Conservation (phyloP, 2,888 invertebrate genomes). For the Heteropelma amictum region DNA sequence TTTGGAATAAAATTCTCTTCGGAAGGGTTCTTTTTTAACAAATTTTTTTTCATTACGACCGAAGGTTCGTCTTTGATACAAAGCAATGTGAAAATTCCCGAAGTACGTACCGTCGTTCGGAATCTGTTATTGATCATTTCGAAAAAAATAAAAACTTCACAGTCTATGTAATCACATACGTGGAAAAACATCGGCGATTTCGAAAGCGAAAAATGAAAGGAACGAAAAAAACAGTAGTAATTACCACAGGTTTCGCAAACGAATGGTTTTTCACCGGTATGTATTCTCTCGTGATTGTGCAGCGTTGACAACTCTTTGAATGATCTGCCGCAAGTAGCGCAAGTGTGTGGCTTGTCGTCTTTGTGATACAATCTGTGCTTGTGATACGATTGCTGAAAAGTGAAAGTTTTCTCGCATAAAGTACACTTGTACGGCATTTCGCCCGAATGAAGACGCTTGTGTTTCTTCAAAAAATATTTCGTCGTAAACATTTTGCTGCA, state of each 20-base stretch:
- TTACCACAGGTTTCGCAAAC: conserved; percentile 92
- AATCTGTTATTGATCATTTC: too few species aligned
- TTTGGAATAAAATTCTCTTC: too few species aligned
- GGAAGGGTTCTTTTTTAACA: too few species aligned
- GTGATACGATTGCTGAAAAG: conserved; percentile 94
- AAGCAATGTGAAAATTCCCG: too few species aligned
- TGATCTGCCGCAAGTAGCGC: conserved; percentile 87
- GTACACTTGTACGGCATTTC: conserved; percentile 92
- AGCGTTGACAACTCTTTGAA: conserved; percentile 93
- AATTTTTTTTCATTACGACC: too few species aligned
- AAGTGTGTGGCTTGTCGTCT: conserved; percentile 88
- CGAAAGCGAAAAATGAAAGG: background rate
- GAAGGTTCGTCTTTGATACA: too few species aligned
- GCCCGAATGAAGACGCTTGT: conserved; percentile 90
- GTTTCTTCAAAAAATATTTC: conserved; percentile 93
- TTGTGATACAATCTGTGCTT: conserved; percentile 93
- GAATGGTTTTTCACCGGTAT: conserved; percentile 92
- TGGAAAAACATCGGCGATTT: too few species aligned
- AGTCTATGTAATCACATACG: too few species aligned
- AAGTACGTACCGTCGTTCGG: too few species aligned
- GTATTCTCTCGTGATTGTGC: conserved; percentile 91
- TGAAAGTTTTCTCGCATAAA: conserved; percentile 91
- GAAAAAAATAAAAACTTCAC: too few species aligned
- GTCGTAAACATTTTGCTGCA: conserved; percentile 92
- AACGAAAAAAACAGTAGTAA: conserved; percentile 53